Conservation (phyloP, 1,140 invertebrate species). For the Bombus fervidus region DNA sequence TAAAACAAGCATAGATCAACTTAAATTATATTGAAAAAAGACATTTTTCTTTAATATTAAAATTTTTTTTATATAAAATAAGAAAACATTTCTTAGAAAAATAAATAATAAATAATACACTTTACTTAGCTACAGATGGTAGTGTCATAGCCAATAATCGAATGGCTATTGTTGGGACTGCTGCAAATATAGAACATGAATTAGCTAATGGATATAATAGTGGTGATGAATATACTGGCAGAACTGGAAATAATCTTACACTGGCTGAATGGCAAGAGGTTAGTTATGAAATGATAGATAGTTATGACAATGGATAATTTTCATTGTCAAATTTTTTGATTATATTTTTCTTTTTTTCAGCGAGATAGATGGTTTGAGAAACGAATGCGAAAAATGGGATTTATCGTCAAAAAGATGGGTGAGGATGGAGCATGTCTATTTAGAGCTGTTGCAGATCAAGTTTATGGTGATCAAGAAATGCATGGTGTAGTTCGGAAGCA, state of each 20-base stretch:
- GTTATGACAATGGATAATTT: too few species aligned
- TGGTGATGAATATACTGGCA: slow-evolving; percentile 88
- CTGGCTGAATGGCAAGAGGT: slow-evolving; percentile 86
- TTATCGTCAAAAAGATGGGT: slow-evolving; percentile 93
- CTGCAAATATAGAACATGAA: slow-evolving; percentile 75
- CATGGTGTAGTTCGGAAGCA: slow-evolving; percentile 92
- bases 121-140: slow-evolving; percentile 69
- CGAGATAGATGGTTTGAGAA: slow-evolving; percentile 88
- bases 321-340: not conserved
- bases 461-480: slow-evolving; percentile 97
- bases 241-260: slow-evolving; percentile 83
- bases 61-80: not conserved
- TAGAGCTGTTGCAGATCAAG: slow-evolving; percentile 95
- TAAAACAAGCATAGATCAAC: not conserved
- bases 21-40: not conserved
- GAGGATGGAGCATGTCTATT: slow-evolving; percentile 97
- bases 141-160: slow-evolving; percentile 72
- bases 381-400: slow-evolving; percentile 89
- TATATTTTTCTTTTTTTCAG: slow-evolving; percentile 67
- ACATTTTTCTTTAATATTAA: not conserved
- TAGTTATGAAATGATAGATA: slow-evolving; percentile 37
- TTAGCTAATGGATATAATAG: slow-evolving; percentile 87
- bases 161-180: slow-evolving; percentile 70
- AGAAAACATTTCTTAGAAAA: not conserved
- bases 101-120: not conserved